Evolutionary conservation across 2,113 vertebrate species (phyloP).

Genomic region (Nothoprocta pentlandii): DNA sequence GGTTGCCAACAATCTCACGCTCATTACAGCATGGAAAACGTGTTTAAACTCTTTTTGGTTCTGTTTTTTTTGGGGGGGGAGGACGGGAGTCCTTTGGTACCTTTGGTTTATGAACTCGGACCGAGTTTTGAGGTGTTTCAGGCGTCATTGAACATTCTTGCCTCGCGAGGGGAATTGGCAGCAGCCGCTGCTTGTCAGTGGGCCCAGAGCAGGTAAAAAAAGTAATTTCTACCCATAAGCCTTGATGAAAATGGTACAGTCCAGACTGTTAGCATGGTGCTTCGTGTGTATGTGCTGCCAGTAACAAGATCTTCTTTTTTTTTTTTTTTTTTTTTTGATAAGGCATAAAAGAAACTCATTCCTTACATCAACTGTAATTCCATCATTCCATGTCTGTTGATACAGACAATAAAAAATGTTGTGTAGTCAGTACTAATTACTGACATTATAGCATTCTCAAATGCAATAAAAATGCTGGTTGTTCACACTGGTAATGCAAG

Average conservation of each 20-base stretch:
- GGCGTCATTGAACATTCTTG: slow-evolving; percentile 62
- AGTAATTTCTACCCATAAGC: slow-evolving; percentile 73
- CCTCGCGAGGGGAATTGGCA: slow-evolving; percentile 72
- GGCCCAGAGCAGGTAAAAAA: slow-evolving; percentile 60
- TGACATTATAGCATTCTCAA: slow-evolving; percentile 95
- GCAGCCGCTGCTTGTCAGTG: slow-evolving; percentile 43
- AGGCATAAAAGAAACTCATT: slow-evolving; percentile 91
- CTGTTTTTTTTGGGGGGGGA: neutral
- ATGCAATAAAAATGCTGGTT: slow-evolving; percentile 99
- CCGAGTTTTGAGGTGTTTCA: slow-evolving; percentile 67
- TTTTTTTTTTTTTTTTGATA: slow-evolving; percentile 40
- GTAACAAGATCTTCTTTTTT: slow-evolving; percentile 74
- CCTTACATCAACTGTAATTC: slow-evolving; percentile 93
- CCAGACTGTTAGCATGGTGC: slow-evolving; percentile 83
- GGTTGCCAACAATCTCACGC: slow-evolving; percentile 51
- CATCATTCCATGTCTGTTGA: slow-evolving; percentile 95
- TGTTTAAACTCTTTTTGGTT: slow-evolving; percentile 58
- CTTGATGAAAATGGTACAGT: slow-evolving; percentile 81
- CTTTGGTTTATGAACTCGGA: slow-evolving; percentile 64
- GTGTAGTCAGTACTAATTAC: slow-evolving; percentile 92
- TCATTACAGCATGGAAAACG: slow-evolving; percentile 58
- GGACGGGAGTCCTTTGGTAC: slow-evolving; percentile 63
- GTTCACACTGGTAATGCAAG: slow-evolving; percentile 86
- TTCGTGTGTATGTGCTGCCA: slow-evolving; percentile 86
- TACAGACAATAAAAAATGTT: slow-evolving; percentile 93